Evolutionary conservation across 2,113 vertebrate genomes (phyloP), one percentile per base, ranked within the genome.

Genomic region (Eulacestoma nigropectus): DNA sequence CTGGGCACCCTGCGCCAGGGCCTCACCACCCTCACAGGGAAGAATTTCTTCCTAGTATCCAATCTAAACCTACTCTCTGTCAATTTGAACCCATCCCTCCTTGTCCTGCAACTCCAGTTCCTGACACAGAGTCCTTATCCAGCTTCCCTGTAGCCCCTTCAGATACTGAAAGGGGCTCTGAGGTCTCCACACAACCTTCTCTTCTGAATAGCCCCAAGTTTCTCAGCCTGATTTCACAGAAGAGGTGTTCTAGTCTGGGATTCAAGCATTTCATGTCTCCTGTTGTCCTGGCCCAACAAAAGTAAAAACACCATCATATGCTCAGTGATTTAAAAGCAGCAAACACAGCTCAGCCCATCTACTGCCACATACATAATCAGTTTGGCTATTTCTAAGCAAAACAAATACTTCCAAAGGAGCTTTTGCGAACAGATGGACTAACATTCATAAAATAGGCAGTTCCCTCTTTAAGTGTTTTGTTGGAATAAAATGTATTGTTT

Each of bases 401-500:
- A 55, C 62, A 95, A 88, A 92, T 50, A 72, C 41, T 82, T 87
- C 94, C 92, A 81, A 35, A 91, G 70, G 89, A 96, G 68, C 86
- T 86, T 39, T 60, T 87, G 93, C 9, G 21, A 97, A 84, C 73
- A 96, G 89, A 95, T 96, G 86, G 90, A 87, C 27, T 91, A 35
- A 46, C 63, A 73, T 94, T 93, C 79, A 76, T 72, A 87, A 94
- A 94, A 74, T n/a, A 96, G 84, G 57, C 46, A 80, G 53, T 82
- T 96, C 27, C 84, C 73, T 95, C 89, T 90, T 57, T 60, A 92
- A 95, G 49, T 78, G 79, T 55, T 95, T 95, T 88, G 57, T 81
- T 94, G 95, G 84, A 92, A 85, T 90, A 87, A 92, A 93, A 85
- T 92, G 20, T 37, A 83, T 93, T 94, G 87, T 91, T 96, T 95